Evolutionary conservation across 37 sponge, comb jelly and placozoan species (phyloP).

Genomic region (Dysidea cf. avara): DNA sequence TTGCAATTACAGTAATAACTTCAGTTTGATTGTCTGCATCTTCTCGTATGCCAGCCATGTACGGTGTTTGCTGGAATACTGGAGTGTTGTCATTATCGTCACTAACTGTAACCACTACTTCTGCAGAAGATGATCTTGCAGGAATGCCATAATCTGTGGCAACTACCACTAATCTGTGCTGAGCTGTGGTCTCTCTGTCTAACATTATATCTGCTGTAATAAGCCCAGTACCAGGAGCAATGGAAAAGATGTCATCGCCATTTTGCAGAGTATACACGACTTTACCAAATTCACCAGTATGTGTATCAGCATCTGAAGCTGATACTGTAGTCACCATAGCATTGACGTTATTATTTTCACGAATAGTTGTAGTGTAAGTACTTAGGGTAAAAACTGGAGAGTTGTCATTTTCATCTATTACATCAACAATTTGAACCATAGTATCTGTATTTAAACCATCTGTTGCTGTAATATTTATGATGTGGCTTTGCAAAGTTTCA

Average conservation of each 20-base stretch:
- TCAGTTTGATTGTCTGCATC: not conserved
- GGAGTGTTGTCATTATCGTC: conserved; percentile 78
- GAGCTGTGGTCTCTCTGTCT: conserved; percentile 29
- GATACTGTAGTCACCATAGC: conserved; percentile 11
- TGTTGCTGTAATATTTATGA: no score
- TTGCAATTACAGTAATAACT: conserved; percentile 36
- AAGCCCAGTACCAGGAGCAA: no score
- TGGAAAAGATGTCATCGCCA: no score
- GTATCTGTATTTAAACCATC: no score
- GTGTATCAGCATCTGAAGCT: conserved; percentile 47
- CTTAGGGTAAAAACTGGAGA: no score
- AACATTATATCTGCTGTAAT: not conserved
- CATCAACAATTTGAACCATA: no score
- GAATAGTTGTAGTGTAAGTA: not conserved
- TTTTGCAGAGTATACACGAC: no score
- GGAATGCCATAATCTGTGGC: conserved; percentile 43
- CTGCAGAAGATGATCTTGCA: not conserved
- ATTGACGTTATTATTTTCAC: conserved; percentile 16
- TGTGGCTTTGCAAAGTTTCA: no score
- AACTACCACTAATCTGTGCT: conserved; percentile 21
- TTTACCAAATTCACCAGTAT: not conserved
- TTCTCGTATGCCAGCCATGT: not conserved
- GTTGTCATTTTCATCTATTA: no score
- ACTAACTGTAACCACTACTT: conserved; percentile 39
- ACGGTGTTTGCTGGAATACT: not conserved